Percentiles rank a stretch among this genome's conserved stretches.
phyloP scores from a whole-genome alignment of 2,113 vertebrate species.

The Mus spicilegus region DNA sequence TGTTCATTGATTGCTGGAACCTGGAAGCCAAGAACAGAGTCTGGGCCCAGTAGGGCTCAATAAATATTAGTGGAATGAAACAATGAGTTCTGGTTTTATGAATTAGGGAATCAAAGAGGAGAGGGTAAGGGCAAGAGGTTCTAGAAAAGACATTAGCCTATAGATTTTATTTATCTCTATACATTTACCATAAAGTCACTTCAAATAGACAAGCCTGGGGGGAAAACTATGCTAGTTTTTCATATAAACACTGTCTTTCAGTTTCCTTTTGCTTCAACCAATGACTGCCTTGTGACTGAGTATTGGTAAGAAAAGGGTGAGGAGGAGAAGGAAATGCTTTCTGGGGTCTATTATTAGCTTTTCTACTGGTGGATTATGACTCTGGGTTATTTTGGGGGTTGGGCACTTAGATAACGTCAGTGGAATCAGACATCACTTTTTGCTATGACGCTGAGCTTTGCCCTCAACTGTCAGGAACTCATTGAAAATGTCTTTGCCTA shows the following conservation, averaged over 20 bases:
- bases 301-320: not conserved
- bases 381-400: slow-evolving; percentile 65
- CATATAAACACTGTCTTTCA: slow-evolving; percentile 43
- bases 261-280: slow-evolving; percentile 55
- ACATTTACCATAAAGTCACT: not conserved
- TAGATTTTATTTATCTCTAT: not conserved
- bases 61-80: slow-evolving; percentile 20
- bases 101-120: not conserved
- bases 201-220: slow-evolving; percentile 33
- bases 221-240: slow-evolving; percentile 24
- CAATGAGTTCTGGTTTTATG: slow-evolving; percentile 18
- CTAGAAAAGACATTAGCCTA: not conserved
- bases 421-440: slow-evolving; percentile 54
- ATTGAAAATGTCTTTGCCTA: slow-evolving; percentile 47
- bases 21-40: not conserved
- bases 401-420: slow-evolving; percentile 52
- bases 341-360: slow-evolving; percentile 47
- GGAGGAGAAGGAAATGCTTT: not conserved
- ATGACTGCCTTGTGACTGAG: not conserved
- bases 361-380: slow-evolving; percentile 45
- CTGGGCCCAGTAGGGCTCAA: not conserved
- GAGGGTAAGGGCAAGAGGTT: not conserved
- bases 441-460: slow-evolving; percentile 31
- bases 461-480: slow-evolving; percentile 32
- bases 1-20: slow-evolving; percentile 24